Conservation (phyloP, 1,140 invertebrate genomes). For the Aphelinus atriplicis region DNA sequence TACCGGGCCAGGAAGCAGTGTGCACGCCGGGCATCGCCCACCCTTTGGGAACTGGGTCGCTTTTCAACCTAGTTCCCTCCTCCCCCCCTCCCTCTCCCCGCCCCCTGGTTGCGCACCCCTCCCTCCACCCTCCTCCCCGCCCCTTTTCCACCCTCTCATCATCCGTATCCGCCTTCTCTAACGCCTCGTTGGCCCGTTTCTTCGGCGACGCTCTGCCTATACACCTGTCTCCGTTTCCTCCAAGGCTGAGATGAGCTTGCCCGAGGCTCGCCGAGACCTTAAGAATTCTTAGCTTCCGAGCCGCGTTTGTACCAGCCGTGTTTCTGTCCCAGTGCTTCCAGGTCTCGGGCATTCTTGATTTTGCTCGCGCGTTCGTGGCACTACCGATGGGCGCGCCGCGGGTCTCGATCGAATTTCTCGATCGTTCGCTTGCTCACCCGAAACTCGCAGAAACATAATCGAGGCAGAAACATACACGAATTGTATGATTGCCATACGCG, state of each 20-base stretch:
- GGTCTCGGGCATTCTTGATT: background rate
- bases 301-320: background rate
- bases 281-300: background rate
- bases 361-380: background rate
- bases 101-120: background rate
- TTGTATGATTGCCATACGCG: too few species aligned
- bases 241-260: too few species aligned
- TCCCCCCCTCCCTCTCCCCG: background rate
- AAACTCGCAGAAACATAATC: too few species aligned
- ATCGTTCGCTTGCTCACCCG: too few species aligned
- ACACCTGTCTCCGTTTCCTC: too few species aligned
- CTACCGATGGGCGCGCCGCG: too few species aligned
- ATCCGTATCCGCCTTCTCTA: background rate
- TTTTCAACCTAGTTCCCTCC: slow-evolving; percentile 44
- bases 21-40: slow-evolving; percentile 45
- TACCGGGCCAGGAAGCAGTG: slow-evolving; percentile 43
- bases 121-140: background rate
- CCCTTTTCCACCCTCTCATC: background rate
- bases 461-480: too few species aligned
- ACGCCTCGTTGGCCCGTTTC: slow-evolving; percentile 11
- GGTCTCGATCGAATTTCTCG: too few species aligned
- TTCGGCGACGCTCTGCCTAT: background rate
- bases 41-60: slow-evolving; percentile 49
- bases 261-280: background rate
- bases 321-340: background rate